A percentile compares a stretch with the other conserved stretches of the same genome.
Conservation (phyloP, 2,797 vertebrate genomes). For the Bufotes viridis region DNA sequence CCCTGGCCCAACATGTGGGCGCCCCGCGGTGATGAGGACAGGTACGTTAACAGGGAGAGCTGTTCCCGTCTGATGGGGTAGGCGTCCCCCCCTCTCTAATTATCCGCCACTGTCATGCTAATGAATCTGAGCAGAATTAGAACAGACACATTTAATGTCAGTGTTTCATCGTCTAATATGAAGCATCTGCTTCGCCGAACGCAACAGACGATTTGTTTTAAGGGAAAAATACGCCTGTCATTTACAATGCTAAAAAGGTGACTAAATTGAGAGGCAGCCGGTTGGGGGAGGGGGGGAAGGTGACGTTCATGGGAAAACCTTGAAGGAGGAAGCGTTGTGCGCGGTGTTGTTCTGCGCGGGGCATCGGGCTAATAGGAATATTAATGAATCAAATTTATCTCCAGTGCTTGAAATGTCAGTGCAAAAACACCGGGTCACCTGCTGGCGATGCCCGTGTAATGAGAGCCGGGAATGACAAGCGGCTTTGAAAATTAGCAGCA, state of each 20-base stretch:
- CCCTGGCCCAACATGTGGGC: neutral
- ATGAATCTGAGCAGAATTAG: conserved; percentile 59
- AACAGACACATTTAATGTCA: conserved; percentile 56
- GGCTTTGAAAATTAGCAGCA: neutral
- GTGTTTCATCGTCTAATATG: conserved; percentile 60
- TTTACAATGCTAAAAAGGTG: conserved; percentile 47
- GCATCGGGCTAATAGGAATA: conserved; percentile 37
- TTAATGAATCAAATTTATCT: conserved; percentile 52
- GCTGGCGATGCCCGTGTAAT: conserved; percentile 18
- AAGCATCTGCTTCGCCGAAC: conserved; percentile 61
- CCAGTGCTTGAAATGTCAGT: conserved; percentile 36
- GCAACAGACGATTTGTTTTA: conserved; percentile 33
- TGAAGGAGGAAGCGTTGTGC: neutral
- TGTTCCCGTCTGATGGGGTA: conserved; percentile 44
- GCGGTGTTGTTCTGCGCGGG: neutral
- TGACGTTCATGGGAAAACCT: neutral
- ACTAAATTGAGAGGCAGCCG: conserved; percentile 27
- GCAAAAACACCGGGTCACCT: conserved; percentile 23
- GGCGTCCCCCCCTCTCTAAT: conserved; percentile 49
- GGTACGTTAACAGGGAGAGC: conserved; percentile 21
- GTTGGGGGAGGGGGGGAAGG: neutral
- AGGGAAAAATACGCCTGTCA: conserved; percentile 39
- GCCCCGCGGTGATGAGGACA: neutral
- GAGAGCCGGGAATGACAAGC: conserved; percentile 33
- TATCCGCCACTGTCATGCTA: conserved; percentile 58